A percentile compares a stretch with the other conserved stretches of the same genome.
Evolutionary conservation across 2,888 invertebrate species (phyloP).

Genomic region (Rutpela maculata): DNA sequence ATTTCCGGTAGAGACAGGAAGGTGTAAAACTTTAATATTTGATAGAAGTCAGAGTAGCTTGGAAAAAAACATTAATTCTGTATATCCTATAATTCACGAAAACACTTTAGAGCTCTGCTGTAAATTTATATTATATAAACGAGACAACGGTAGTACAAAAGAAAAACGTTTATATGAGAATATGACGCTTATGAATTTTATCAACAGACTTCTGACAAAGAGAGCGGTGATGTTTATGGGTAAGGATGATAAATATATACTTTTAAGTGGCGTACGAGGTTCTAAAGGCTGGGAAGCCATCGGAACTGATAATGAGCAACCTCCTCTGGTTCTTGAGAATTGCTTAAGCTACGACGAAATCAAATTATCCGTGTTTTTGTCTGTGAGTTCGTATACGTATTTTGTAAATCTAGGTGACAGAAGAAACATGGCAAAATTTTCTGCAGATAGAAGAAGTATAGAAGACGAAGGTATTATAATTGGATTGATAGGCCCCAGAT

Average conservation of each 20-base stretch:
- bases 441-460: constrained; percentile 71
- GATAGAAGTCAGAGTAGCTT: constrained; percentile 53
- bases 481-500: constrained; percentile 76
- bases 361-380: constrained; percentile 78
- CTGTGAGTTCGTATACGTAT: constrained; percentile 77
- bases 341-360: constrained; percentile 81
- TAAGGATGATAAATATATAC: constrained; percentile 74
- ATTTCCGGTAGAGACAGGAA: constrained; percentile 71
- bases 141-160: constrained; percentile 62
- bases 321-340: constrained; percentile 76
- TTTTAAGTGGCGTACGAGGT: constrained; percentile 75
- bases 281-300: constrained; percentile 78
- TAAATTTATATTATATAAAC: constrained; percentile 81
- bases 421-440: constrained; percentile 74
- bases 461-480: constrained; percentile 73
- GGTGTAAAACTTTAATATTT: constrained; percentile 62
- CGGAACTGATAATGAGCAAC: constrained; percentile 76
- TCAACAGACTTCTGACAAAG: constrained; percentile 77
- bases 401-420: constrained; percentile 79
- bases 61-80: constrained; percentile 76
- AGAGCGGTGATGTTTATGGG: constrained; percentile 77
- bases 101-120: constrained; percentile 79
- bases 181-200: constrained; percentile 77
- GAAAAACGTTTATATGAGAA: constrained; percentile 75
- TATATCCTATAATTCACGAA: constrained; percentile 83